A percentile compares a stretch with the other conserved stretches of the same genome.
Evolutionary conservation across 1,140 invertebrate species (phyloP).

Genomic region (Penaeus chinensis): DNA sequence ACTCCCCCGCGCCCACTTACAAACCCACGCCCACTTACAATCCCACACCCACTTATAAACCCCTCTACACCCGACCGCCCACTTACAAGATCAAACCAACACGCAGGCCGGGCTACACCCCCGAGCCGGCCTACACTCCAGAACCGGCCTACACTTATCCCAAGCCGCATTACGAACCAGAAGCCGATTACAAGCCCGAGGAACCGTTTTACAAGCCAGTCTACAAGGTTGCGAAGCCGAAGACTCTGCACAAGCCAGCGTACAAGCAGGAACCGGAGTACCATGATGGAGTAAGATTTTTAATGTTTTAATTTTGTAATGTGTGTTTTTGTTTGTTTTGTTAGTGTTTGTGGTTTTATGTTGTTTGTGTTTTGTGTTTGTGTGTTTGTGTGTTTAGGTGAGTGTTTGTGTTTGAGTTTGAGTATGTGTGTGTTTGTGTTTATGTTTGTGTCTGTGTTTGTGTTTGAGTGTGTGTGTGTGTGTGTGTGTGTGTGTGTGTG

Average conservation of each 20-base stretch:
- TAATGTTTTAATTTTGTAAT: background rate
- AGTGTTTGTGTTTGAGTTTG: too few relatives aligned
- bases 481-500: too few relatives aligned
- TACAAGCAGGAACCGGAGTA: constrained; percentile 20
- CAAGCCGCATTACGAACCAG: constrained; percentile 36
- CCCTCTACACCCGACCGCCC: too few relatives aligned
- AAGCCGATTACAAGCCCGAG: constrained; percentile 19
- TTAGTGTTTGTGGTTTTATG: background rate
- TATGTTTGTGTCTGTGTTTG: too few relatives aligned
- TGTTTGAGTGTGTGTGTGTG: too few relatives aligned
- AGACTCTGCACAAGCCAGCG: background rate
- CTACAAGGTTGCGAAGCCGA: background rate
- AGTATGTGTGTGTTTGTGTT: too few relatives aligned
- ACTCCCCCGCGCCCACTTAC: background rate
- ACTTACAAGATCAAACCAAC: too few relatives aligned
- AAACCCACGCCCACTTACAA: constrained; percentile 13
- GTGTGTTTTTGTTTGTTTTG: background rate
- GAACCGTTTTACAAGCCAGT: constrained; percentile 7
- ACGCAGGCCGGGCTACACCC: background rate
- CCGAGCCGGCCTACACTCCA: background rate
- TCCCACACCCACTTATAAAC: too few relatives aligned
- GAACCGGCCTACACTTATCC: background rate
- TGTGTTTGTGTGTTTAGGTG: too few relatives aligned
- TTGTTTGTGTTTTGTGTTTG: too few relatives aligned
- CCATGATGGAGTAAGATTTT: constrained; percentile 4